A percentile compares a stretch with the other conserved stretches of the same genome.
These are phyloP conservation scores for Aegotheles bennettii DNA, from an alignment of 2,113 vertebrate genomes.

Conservation along the genomic window DNA sequence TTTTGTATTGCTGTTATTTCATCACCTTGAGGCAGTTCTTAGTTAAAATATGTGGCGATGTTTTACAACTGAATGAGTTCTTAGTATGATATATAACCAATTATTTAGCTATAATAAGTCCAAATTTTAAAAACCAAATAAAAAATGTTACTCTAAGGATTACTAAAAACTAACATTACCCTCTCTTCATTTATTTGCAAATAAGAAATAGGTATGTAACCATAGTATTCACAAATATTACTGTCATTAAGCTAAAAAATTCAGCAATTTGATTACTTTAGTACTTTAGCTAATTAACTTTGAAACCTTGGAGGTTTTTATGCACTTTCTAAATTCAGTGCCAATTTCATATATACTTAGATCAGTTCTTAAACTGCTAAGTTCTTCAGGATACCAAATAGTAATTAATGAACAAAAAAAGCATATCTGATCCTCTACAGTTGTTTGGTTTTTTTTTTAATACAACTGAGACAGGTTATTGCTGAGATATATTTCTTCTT, in stretches of 20 bases:
- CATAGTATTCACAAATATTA: neutral
- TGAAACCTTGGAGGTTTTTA: neutral
- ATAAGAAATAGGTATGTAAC: neutral
- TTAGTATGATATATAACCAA: constrained; percentile 66
- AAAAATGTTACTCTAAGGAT: constrained; percentile 59
- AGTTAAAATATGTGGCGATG: constrained; percentile 43
- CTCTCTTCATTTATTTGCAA: constrained; percentile 32
- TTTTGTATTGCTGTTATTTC: constrained; percentile 59
- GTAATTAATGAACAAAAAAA: neutral
- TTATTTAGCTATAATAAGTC: constrained; percentile 64
- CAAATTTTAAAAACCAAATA: constrained; percentile 64
- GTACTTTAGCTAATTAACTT: neutral
- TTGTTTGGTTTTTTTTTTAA: neutral
- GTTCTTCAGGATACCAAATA: neutral
- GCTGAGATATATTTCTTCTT: neutral
- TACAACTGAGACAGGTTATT: neutral
- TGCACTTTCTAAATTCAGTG: neutral
- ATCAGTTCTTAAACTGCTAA: neutral
- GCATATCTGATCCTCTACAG: neutral
- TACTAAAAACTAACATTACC: constrained; percentile 37
- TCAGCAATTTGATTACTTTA: neutral
- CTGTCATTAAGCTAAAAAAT: constrained; percentile 3
- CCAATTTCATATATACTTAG: neutral
- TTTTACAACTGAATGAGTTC: constrained; percentile 56
- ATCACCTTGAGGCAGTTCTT: constrained; percentile 65